Base-by-base conservation (phyloP, 2,797 vertebrate species). In the Premnoplex brunnescens region DNA sequence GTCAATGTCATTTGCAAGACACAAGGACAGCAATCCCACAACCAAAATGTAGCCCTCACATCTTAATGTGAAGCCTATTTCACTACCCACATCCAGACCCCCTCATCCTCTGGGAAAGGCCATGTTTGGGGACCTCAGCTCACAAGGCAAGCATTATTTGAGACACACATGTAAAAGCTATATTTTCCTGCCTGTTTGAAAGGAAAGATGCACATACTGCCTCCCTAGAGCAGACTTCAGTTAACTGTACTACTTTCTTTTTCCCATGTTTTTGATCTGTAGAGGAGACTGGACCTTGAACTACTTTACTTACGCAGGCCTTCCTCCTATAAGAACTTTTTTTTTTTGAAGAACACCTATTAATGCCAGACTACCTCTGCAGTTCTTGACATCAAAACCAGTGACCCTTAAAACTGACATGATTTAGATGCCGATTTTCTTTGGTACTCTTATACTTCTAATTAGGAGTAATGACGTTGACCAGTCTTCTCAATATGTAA, bases 211-310 rank as follows among this genome's bases (percentile, higher is more conserved):
- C 3, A 30, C 10, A 26, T 19, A 32, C 75, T 49, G 62, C 37
- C 36, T 93, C 66, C 58, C 48, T 34, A 30, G 43, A 79, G 80
- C 36, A 77, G 64, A 60, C 49, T 80, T 75, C 16, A 77, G 22
- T 80, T 93, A 88, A 78, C 16, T 81, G 91, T 15, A 80, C 78
- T 77, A 88, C 75, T 83, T 91, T 91, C 21, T 49, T 91, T 68
- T 83, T 44, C 49, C 26, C 1, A 0, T 12, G 54, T 48, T 75
- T 91, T 91, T 94, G n/a, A 89, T 72, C 82, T 64, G 58, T 48
- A 75, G 58, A 79, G 80, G 56, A 91, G 55, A 82, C 37, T 68
- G 58, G 92, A 94, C 87, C 92, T 94, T 96, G 92, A 96, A 94
- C 82, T 93, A 94, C 85, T 96, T 92, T 95, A 83, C 75, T 77